phyloP scores from a whole-genome alignment of 2,113 vertebrate genomes.

The Stercorarius parasiticus region DNA sequence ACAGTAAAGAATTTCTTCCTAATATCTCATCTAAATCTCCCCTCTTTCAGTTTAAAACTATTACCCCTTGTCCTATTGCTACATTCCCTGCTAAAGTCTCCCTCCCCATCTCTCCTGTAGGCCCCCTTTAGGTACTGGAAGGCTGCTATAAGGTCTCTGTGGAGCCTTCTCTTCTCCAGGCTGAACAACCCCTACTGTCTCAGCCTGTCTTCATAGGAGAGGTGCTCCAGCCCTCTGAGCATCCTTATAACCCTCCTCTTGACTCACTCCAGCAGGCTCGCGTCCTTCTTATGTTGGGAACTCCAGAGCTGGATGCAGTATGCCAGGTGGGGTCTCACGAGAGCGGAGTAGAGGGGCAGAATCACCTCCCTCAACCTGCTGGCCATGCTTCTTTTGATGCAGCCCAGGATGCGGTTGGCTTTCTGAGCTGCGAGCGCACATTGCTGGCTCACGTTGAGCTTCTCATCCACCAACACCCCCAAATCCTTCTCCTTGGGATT shows the following conservation, averaged over 20 bases:
- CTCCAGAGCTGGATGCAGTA: neutral
- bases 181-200: neutral
- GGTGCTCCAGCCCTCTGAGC: neutral
- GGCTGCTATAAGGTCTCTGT: neutral
- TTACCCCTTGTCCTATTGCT: neutral
- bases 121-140: neutral
- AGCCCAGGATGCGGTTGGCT: neutral
- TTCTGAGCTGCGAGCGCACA: neutral
- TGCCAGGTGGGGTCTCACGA: neutral
- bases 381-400: neutral
- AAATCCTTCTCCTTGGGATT: neutral
- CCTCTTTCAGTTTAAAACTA: neutral
- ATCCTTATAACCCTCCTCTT: neutral
- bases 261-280: neutral
- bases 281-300: neutral
- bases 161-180: neutral
- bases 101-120: neutral
- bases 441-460: neutral
- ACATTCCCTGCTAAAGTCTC: too few species aligned
- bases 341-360: neutral
- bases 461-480: neutral
- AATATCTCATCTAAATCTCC: neutral
- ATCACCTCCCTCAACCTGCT: neutral
- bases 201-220: neutral
- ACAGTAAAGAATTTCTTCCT: neutral